phyloP scores from a whole-genome alignment of 2,888 invertebrate genomes.

The Unio delphinus region DNA sequence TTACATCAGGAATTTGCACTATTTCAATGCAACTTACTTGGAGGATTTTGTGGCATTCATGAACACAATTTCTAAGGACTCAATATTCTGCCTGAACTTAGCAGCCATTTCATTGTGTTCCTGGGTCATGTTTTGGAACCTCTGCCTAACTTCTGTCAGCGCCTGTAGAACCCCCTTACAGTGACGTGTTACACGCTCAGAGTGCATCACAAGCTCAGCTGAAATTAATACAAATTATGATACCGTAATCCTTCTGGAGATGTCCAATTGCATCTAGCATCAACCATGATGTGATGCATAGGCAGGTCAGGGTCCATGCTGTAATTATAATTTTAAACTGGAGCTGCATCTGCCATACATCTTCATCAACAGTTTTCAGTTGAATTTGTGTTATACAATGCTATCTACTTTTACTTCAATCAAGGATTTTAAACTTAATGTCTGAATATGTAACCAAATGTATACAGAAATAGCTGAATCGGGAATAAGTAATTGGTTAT shows the following conservation, averaged over 20 bases:
- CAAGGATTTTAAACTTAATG: too few species aligned
- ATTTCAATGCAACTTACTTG: slow-evolving; percentile 42
- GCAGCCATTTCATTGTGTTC: slow-evolving; percentile 64
- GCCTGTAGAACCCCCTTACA: slow-evolving; percentile 68
- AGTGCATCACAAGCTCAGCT: slow-evolving; percentile 71
- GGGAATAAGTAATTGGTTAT: too few species aligned
- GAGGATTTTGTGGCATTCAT: slow-evolving; percentile 70
- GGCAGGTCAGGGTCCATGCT: neutral
- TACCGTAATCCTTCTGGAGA: neutral
- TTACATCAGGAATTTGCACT: too few species aligned
- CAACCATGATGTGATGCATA: neutral
- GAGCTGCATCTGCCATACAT: too few species aligned
- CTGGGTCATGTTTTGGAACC: slow-evolving; percentile 62
- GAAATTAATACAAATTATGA: slow-evolving; percentile 10
- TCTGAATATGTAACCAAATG: too few species aligned
- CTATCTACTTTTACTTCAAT: too few species aligned
- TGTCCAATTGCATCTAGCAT: neutral
- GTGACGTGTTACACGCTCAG: slow-evolving; percentile 68
- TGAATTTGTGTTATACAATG: too few species aligned
- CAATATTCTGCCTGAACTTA: slow-evolving; percentile 66
- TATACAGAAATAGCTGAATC: too few species aligned
- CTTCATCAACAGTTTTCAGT: too few species aligned
- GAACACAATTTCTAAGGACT: slow-evolving; percentile 66
- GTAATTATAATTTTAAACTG: too few species aligned
- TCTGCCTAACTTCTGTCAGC: slow-evolving; percentile 60